phyloP scores from a whole-genome alignment of 2,797 vertebrate genomes.

The Thaleichthys pacificus region DNA sequence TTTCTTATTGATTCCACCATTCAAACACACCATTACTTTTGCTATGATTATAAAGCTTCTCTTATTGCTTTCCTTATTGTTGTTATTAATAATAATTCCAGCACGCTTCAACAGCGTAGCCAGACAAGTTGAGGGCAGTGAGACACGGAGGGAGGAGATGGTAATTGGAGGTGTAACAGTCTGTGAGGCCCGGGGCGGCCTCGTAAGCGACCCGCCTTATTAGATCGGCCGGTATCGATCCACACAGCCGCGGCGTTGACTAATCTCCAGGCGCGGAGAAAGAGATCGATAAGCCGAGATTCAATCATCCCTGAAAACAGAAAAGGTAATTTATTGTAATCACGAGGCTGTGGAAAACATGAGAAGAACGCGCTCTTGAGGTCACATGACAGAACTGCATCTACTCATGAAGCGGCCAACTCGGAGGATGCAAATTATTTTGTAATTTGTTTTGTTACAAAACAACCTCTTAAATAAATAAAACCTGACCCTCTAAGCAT shows the following conservation, averaged over 20 bases:
- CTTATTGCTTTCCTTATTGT: conserved; percentile 66
- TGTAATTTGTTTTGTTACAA: no score
- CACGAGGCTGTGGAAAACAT: conserved; percentile 59
- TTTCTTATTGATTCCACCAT: conserved; percentile 44
- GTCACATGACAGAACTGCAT: conserved; percentile 61
- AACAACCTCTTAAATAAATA: no score
- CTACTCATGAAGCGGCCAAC: background rate
- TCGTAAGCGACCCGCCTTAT: conserved; percentile 76
- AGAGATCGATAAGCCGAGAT: conserved; percentile 70
- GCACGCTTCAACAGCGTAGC: conserved; percentile 49
- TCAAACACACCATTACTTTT: conserved; percentile 44
- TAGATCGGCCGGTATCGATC: conserved; percentile 77
- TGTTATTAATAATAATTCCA: conserved; percentile 71
- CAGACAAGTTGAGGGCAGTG: conserved; percentile 37
- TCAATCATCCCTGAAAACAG: conserved; percentile 73
- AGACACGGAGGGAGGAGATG: conserved; percentile 37
- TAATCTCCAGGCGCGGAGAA: conserved; percentile 64
- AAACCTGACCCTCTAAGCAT: no score
- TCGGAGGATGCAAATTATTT: background rate
- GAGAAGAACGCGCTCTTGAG: conserved; percentile 75
- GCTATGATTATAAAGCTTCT: conserved; percentile 50
- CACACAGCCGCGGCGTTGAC: conserved; percentile 58
- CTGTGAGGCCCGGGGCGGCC: conserved; percentile 66
- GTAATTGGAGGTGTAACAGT: conserved; percentile 74
- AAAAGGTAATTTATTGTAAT: conserved; percentile 74